Evolutionary conservation across 2,113 vertebrate genomes (phyloP), one percentile per base, ranked within the genome.

Genomic region (Burhinus bistriatus): DNA sequence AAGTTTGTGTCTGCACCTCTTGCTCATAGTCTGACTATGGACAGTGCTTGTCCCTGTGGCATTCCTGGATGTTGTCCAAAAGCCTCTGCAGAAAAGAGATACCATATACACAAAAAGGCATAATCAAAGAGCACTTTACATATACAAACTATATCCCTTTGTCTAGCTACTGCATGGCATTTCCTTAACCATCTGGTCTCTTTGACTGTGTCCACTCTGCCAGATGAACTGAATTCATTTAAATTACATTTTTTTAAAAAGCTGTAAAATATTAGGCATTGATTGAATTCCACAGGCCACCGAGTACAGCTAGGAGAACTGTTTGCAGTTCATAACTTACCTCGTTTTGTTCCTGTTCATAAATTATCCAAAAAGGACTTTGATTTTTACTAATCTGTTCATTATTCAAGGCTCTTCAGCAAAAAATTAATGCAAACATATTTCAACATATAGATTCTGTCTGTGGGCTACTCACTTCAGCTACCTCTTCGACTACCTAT

Each of bases 361-460:
- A 93, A 90, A 78, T 95, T 94, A 95, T 40, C 89, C 80, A 68
- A 47, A 83, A 86, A 86, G 55, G 51, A 90, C 83, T 96, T 96
- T 51, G 90, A 95, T 87, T 97, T 96, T 94, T 90, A 75, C 83
- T 97, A 92, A 94, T 95, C 80, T 81, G 58, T 30, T 94, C 93
- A 92, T 96, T 95, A 93, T 90, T 97, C 93, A 95, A 88, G 23
- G 14, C 12, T 62, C 38, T 73, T 94, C 3, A 5, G 54, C 21
- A 90, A 93, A 93, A 93, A 89, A 88, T 45, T 83, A 90, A 70
- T 87, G 76, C 45, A 86, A 92, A 59, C 59, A 30, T 90, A 81
- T 83, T 96, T 97, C 95, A 87, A 19, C 38, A 20, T 80, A 90
- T 55, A 15, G 92, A 83, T 93, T 83, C 76, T 83, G 51, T 93